A percentile compares a stretch with the other conserved stretches of the same genome.
phyloP scores from a whole-genome alignment of 2,888 invertebrate genomes.

The Atethmia centrago region DNA sequence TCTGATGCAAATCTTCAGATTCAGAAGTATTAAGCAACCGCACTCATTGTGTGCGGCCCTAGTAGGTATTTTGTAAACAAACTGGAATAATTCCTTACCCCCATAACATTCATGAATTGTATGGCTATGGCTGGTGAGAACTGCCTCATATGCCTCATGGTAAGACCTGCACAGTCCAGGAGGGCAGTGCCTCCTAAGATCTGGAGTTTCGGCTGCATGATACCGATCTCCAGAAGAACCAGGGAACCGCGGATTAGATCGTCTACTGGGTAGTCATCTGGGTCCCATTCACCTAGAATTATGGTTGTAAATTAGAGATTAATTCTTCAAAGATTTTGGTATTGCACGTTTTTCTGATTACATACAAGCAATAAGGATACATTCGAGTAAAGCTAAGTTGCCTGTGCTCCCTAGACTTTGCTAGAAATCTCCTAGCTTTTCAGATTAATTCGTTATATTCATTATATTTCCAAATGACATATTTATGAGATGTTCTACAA shows the following conservation, averaged over 20 bases:
- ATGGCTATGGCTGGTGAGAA: constrained; percentile 92
- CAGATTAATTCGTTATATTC: too few species aligned
- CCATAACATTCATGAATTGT: constrained; percentile 92
- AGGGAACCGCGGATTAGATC: constrained; percentile 93
- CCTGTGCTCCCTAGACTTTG: too few species aligned
- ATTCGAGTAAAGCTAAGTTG: too few species aligned
- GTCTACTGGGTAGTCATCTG: constrained; percentile 91
- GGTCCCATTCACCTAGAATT: constrained; percentile 92
- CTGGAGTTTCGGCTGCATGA: constrained; percentile 94
- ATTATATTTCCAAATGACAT: too few species aligned
- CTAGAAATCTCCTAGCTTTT: too few species aligned
- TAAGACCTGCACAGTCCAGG: constrained; percentile 93
- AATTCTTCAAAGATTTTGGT: too few species aligned
- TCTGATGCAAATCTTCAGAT: background rate
- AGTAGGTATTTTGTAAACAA: background rate
- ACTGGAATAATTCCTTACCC: constrained; percentile 85
- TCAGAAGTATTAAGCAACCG: background rate
- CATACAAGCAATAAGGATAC: too few species aligned
- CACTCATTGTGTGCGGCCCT: too few species aligned
- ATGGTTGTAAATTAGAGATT: background rate
- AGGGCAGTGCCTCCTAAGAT: constrained; percentile 94
- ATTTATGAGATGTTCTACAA: background rate
- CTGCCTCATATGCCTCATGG: constrained; percentile 92
- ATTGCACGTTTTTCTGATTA: too few species aligned
- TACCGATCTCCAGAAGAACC: constrained; percentile 93